Conservation (phyloP, 2,888 invertebrate species). For the Melieria omissa region DNA sequence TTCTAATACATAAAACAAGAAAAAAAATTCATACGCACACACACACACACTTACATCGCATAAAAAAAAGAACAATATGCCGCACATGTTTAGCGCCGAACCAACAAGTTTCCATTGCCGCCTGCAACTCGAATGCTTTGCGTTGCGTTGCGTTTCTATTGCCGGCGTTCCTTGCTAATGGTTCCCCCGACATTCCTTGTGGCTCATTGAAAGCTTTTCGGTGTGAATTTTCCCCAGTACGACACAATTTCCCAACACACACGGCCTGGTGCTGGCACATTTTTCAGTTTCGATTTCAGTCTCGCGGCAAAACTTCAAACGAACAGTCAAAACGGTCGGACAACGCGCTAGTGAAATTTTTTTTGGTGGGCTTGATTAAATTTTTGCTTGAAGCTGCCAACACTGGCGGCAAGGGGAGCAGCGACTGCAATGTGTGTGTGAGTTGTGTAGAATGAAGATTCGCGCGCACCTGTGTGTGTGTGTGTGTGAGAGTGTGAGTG, state of each 20-base stretch:
- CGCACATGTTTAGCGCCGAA: conserved; percentile 11
- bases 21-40: background rate
- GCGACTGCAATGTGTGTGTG: conserved; percentile 11
- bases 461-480: background rate
- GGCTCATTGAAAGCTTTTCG: conserved; percentile 21
- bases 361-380: too few species aligned
- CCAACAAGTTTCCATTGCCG: conserved; percentile 10
- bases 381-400: too few species aligned
- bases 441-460: conserved; percentile 10
- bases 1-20: background rate
- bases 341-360: conserved; percentile 14
- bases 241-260: conserved; percentile 26
- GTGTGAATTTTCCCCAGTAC: conserved; percentile 22
- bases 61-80: background rate
- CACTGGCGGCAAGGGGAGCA: too few species aligned
- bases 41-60: background rate
- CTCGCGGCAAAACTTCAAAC: conserved; percentile 30
- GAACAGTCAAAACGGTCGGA: conserved; percentile 22
- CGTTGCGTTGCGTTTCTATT: background rate
- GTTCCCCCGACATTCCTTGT: background rate
- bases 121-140: background rate
- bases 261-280: background rate
- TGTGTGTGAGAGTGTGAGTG: background rate
- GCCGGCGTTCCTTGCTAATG: conserved; percentile 8
- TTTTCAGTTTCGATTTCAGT: conserved; percentile 14